A percentile compares a stretch with the other conserved stretches of the same genome.
Conservation (phyloP, 2,113 vertebrate genomes). For the Malurus cyaneus region DNA sequence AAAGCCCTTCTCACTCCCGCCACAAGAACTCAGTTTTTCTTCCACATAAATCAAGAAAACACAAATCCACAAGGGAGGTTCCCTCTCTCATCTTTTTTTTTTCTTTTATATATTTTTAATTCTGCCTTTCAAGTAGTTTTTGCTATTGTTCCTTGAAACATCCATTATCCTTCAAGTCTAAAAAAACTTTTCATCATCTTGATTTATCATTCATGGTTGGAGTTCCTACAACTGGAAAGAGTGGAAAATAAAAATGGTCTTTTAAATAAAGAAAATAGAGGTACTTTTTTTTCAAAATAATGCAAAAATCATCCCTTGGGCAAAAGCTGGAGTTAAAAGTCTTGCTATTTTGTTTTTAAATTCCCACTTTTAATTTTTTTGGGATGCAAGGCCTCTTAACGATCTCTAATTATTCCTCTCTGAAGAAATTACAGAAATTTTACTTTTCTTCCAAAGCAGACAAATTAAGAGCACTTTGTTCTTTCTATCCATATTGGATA, state of each 20-base stretch:
- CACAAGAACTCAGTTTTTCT: background rate
- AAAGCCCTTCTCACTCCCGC: background rate
- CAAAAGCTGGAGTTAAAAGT: background rate
- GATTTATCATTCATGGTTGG: background rate
- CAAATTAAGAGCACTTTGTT: accelerated
- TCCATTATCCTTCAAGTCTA: background rate
- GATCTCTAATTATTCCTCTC: background rate
- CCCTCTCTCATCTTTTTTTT: background rate
- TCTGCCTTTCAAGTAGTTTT: background rate
- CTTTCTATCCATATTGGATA: too few species aligned
- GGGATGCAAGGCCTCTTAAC: too few species aligned
- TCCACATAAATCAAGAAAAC: background rate
- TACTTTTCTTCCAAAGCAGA: background rate
- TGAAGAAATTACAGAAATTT: background rate
- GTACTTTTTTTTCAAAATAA: background rate
- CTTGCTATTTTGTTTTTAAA: background rate
- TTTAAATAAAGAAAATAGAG: background rate
- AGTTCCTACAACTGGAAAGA: background rate
- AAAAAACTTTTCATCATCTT: background rate
- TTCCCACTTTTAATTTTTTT: background rate
- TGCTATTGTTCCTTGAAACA: background rate
- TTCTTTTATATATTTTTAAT: conserved; percentile 29
- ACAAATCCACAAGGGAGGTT: background rate
- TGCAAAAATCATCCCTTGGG: too few species aligned
- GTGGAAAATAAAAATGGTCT: background rate